Base-by-base conservation (phyloP, 2,113 vertebrate species). In the Etia nguti region DNA sequence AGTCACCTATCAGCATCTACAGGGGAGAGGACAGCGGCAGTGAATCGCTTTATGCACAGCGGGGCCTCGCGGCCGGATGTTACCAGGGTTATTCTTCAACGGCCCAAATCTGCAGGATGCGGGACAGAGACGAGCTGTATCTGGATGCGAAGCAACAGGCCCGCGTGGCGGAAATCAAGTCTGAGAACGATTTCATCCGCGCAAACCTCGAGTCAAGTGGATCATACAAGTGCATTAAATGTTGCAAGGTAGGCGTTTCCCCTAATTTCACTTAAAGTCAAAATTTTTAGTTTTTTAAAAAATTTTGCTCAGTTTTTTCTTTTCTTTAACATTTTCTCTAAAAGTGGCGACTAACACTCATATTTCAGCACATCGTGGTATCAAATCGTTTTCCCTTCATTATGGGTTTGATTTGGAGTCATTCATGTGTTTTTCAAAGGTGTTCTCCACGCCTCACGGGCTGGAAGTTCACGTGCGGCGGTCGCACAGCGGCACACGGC, bases 171-270 rank as follows among this genome's bases (percentile, higher is more conserved):
- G 94, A 96, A 77, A 97, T 98, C 94, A 98, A 99, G 94, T 87
- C 97, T 79, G 97, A 98, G 83, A 96, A 97, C 0, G 97, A 98
- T 26, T 94, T 98, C n/a, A 94, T 97, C 80, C 97, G 97, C 87
- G 96, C 97, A 5, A 97, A 97, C 4, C 80, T 98, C 36, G 96
- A 98, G 22, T 92, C 97, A 50, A 97, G 93, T 60, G 92, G 96
- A 43, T 96, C 98, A 34, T 99, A 97, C 90, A 99, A 98, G 90
- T 99, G 98, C 92, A 94, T 98, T 84, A 99, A 99, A 89, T 99
- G 98, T 94, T 97, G 97, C 91, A 99, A 99, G 98, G 98, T 99
- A 95, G 15, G 86, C 43, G 26, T 79, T 68, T 62, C 22, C 6
- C 6, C 43, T 20, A 77, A 48, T 77, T 75, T 75, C 24, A 20